phyloP scores from a whole-genome alignment of 2,797 vertebrate genomes.

The Corythornis leucogaster region DNA sequence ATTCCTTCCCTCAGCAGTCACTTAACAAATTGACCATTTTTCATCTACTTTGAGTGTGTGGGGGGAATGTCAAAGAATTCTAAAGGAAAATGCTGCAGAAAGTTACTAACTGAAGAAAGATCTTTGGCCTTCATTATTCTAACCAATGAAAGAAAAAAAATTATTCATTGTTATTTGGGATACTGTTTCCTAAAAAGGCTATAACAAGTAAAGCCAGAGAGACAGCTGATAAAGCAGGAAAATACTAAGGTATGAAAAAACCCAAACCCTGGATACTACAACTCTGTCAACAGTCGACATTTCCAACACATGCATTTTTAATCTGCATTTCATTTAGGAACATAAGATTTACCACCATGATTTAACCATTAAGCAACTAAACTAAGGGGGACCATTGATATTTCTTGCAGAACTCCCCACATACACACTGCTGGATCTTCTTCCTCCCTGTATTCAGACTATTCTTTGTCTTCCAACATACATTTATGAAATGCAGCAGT shows the following conservation, averaged over 20 bases:
- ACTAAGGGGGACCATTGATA: neutral
- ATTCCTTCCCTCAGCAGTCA: constrained; percentile 32
- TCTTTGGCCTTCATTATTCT: constrained; percentile 30
- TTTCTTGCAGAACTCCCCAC: neutral
- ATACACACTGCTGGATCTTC: neutral
- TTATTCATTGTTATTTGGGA: constrained; percentile 16
- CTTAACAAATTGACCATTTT: constrained; percentile 24
- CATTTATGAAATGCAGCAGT: neutral
- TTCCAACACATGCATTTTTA: constrained; percentile 40
- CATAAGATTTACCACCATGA: neutral
- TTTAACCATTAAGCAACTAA: constrained; percentile 1
- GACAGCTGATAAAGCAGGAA: constrained; percentile 27
- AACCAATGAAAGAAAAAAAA: constrained; percentile 10
- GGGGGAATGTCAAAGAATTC: neutral
- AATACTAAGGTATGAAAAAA: constrained; percentile 31
- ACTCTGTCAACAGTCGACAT: neutral
- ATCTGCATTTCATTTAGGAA: constrained; percentile 49
- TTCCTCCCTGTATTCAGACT: neutral
- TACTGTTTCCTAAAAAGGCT: constrained; percentile 57
- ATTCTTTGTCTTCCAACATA: neutral
- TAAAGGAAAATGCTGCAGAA: constrained; percentile 49
- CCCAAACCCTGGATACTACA: neutral
- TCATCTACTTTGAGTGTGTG: neutral
- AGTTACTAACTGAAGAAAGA: constrained; percentile 52
- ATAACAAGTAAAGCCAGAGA: neutral